These are phyloP conservation scores for Holacanthus passer DNA, from an alignment of 2,113 vertebrate genomes.

Conservation along the genomic window DNA sequence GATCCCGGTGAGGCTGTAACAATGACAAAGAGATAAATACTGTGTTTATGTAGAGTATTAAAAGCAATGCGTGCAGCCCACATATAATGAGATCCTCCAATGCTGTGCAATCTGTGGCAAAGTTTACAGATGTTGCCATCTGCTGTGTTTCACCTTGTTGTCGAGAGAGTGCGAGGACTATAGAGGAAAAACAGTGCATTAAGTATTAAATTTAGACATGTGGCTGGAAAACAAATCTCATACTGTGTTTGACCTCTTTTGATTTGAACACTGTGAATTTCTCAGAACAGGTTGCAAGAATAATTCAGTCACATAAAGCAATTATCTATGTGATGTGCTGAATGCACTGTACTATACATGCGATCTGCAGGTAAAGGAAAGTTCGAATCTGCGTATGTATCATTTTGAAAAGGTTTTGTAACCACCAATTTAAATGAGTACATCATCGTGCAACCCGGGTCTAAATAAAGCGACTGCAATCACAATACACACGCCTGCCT, in stretches of 20 bases:
- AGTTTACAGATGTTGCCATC: slow-evolving; percentile 73
- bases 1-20: not conserved
- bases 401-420: not conserved
- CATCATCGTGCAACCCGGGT: no score
- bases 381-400: not conserved
- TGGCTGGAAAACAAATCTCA: slow-evolving; percentile 35
- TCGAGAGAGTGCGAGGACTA: slow-evolving; percentile 36
- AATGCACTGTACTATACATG: not conserved
- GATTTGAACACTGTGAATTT: slow-evolving; percentile 32
- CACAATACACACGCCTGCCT: not conserved
- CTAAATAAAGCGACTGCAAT: slow-evolving; percentile 24
- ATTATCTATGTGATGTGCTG: slow-evolving; percentile 30
- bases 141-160: slow-evolving; percentile 52
- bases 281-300: slow-evolving; percentile 54
- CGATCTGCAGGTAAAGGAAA: slow-evolving; percentile 4
- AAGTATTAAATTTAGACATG: slow-evolving; percentile 50
- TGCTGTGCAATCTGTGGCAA: slow-evolving; percentile 54
- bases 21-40: slow-evolving; percentile 13
- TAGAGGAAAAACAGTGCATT: slow-evolving; percentile 45
- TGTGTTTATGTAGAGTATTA: slow-evolving; percentile 14
- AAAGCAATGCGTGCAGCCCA: slow-evolving; percentile 20
- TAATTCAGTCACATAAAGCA: slow-evolving; percentile 34
- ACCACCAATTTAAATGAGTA: not conserved
- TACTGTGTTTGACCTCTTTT: slow-evolving; percentile 26
- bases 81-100: slow-evolving; percentile 45